Evolutionary conservation across 2,113 vertebrate species (phyloP), one percentile per base, ranked within the genome.

Genomic region (Oophaga pumilio): DNA sequence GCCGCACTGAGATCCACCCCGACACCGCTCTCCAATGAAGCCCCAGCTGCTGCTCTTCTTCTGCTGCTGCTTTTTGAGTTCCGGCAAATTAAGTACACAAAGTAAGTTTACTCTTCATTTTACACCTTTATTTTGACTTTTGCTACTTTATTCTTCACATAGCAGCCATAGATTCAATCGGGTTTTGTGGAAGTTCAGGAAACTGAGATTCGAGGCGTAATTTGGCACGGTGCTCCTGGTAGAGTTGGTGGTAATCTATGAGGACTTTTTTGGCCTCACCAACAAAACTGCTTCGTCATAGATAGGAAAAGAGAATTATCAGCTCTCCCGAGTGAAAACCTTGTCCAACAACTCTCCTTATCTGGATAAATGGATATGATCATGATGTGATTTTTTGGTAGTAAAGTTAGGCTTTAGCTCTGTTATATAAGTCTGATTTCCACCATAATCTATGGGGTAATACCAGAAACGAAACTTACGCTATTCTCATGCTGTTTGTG

Each of bases 21-120:
- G 79, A n/a, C 59, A 81, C 28, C 33, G 79, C 59, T 81, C 17
- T 13, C 53, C 57, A 6, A 81, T 81, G 79, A 26, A 62, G 57
- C 53, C 28, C 79, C 33, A 20, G 20, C 14, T 60, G 11, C 56
- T 22, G 56, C 43, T 17, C 28, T 7, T 9, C 9, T n/a, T 57
- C 59, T n/a, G 26, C 22, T 24, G 11, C 4, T n/a, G 11, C 3
- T 81, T 12, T 64, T 64, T 43, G 33, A 43, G 33, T 43, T 43
- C 33, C 20, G 2, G 1, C 9, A 49, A 1, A 9, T 59, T 8
- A 1, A 15, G 4, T 43, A 28, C 22, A 2, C 62, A 14, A 4
- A 56, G 79, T 81, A 64, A 64, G 79, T 81, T 43, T 81, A 14
- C n/a, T 20, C 33, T 28, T 59, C 6, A 15, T 1, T 69, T 1